These are phyloP conservation scores for Hypotaenidia okinawae DNA, from an alignment of 2,797 vertebrate genomes.

Conservation along the genomic window DNA sequence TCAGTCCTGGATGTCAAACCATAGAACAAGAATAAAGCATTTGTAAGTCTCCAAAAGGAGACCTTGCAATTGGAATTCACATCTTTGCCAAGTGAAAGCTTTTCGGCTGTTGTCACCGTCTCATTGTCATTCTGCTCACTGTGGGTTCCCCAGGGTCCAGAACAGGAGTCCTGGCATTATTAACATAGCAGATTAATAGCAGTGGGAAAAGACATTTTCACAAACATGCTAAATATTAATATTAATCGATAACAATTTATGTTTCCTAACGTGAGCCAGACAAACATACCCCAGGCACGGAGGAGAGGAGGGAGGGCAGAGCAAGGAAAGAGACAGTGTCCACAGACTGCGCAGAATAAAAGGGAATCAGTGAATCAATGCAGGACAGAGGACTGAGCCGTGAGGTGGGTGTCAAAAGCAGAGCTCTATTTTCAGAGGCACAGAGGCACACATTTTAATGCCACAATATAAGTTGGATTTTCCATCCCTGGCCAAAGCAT, in stretches of 20 bases:
- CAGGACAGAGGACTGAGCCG: constrained; percentile 55
- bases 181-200: constrained; percentile 92
- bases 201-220: constrained; percentile 82
- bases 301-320: background rate
- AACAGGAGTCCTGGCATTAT: constrained; percentile 82
- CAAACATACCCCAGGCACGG: constrained; percentile 76
- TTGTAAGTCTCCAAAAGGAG: constrained; percentile 40
- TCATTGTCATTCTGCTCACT: constrained; percentile 81
- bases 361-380: constrained; percentile 48
- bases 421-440: constrained; percentile 26
- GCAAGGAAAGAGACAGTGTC: background rate
- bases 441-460: constrained; percentile 47
- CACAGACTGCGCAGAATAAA: background rate
- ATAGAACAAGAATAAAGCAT: background rate
- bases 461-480: constrained; percentile 38
- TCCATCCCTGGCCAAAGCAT: background rate
- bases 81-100: constrained; percentile 13
- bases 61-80: constrained; percentile 49
- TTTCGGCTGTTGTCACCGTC: constrained; percentile 69
- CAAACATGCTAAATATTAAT: constrained; percentile 93
- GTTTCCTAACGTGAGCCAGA: constrained; percentile 82
- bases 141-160: constrained; percentile 71
- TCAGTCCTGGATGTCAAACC: constrained; percentile 23
- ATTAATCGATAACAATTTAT: constrained; percentile 91
- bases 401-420: constrained; percentile 74